These are phyloP conservation scores for Drosophila monieri DNA, from an alignment of 2,888 invertebrate genomes.

Conservation along the genomic window DNA sequence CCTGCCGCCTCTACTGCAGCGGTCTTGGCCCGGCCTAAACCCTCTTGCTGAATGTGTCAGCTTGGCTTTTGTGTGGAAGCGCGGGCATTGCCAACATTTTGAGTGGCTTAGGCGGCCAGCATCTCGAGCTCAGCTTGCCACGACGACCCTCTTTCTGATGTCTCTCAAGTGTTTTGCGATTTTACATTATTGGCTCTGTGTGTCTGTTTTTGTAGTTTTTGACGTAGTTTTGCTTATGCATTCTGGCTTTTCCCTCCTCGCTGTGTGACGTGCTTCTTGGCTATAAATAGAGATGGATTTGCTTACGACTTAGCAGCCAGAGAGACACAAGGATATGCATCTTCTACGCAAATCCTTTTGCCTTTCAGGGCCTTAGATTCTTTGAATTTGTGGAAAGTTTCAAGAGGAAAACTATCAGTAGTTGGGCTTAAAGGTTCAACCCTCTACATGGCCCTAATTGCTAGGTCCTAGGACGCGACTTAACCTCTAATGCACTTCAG, in stretches of 20 bases:
- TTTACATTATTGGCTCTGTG: slow-evolving; percentile 73
- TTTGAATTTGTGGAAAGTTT: too few relatives aligned
- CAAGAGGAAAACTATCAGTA: neutral
- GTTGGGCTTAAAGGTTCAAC: neutral
- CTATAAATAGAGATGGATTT: slow-evolving; percentile 47
- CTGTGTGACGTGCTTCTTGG: slow-evolving; percentile 34
- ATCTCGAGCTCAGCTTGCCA: slow-evolving; percentile 13
- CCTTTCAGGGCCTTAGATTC: neutral
- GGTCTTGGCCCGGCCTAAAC: slow-evolving; percentile 23
- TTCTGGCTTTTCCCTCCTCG: slow-evolving; percentile 11
- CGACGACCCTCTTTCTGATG: slow-evolving; percentile 25
- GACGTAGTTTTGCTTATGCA: slow-evolving; percentile 35
- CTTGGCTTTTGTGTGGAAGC: slow-evolving; percentile 13
- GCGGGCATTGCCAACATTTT: slow-evolving; percentile 64
- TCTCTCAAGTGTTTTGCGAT: slow-evolving; percentile 74
- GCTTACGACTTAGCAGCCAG: slow-evolving; percentile 31
- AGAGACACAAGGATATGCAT: too few relatives aligned
- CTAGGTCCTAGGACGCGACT: neutral
- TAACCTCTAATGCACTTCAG: slow-evolving; percentile 5
- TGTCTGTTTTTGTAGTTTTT: slow-evolving; percentile 32
- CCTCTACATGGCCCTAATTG: too few relatives aligned
- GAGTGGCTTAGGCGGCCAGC: slow-evolving; percentile 67
- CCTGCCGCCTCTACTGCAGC: slow-evolving; percentile 22
- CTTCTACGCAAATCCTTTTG: slow-evolving; percentile 20
- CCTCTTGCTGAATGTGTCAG: slow-evolving; percentile 2